These are phyloP conservation scores for Carpatolechia fugitivella DNA, from an alignment of 2,888 invertebrate species.

Conservation along the genomic window DNA sequence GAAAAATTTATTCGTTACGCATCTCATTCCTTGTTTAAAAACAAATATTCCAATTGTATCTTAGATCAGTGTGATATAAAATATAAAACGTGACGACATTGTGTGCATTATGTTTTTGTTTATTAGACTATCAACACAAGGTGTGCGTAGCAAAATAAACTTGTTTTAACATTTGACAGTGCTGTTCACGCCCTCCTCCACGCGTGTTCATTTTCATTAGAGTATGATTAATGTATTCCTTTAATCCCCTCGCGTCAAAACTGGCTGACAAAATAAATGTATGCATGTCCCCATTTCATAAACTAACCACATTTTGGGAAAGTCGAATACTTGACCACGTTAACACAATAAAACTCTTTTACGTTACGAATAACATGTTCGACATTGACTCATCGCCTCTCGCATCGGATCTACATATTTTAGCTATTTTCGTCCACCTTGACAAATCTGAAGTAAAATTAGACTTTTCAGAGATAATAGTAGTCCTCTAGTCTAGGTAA, in stretches of 20 bases:
- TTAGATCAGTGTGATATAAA: no score
- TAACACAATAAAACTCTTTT: conserved; percentile 36
- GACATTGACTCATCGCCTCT: conserved; percentile 47
- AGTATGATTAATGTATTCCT: conserved; percentile 32
- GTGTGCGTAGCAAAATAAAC: conserved; percentile 26
- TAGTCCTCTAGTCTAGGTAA: no score
- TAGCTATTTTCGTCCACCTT: conserved; percentile 45
- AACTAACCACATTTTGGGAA: neutral
- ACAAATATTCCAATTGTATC: no score
- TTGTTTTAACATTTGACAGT: conserved; percentile 37
- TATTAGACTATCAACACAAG: conserved; percentile 4
- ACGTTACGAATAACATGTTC: conserved; percentile 32
- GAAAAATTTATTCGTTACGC: no score
- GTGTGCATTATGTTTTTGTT: neutral
- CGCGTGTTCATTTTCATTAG: conserved; percentile 47
- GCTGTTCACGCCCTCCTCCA: conserved; percentile 36
- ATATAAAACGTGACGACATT: no score
- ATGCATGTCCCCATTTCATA: neutral
- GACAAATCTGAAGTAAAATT: conserved; percentile 26
- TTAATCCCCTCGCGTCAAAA: conserved; percentile 23
- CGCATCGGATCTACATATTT: conserved; percentile 32
- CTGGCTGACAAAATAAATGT: conserved; percentile 6
- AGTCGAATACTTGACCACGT: conserved; percentile 17
- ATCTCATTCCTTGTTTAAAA: no score
- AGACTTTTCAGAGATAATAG: no score